Evolutionary conservation across 2,113 vertebrate genomes (phyloP), one percentile per base, ranked within the genome.

Genomic region (Turnix velox): DNA sequence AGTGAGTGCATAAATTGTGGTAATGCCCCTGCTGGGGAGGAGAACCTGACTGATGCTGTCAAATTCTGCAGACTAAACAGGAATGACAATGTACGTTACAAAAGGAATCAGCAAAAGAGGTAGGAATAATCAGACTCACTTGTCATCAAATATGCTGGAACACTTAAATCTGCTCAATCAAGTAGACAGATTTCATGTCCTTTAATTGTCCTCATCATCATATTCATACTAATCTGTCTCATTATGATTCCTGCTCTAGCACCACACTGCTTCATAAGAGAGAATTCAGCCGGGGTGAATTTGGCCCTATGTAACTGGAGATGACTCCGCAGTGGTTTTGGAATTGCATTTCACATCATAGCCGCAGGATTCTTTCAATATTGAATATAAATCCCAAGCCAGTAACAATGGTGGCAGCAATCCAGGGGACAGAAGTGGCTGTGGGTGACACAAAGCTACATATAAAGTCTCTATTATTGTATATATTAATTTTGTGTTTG

Each of bases 341-440:
- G 67, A 86, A 86, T 69, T 93, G 27, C 54, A 62, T 86, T 94
- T 92, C 80, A 90, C 77, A 80, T 93, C 7, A 5, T 58, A 94
- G 65, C 68, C 2, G 1, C 59, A 55, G 1, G 8, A 92, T 87
- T 93, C 85, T 71, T 90, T 90, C 88, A 84, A 58, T 84, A 88
- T 13, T 92, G 68, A 84, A 76, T 62, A 71, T 49, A 88, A 95
- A 74, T 62, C 63, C 62, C 22, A 74, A 80, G 74, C 42, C 59
- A 83, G 65, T 16, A 71, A 88, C 86, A 92, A 94, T 93, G 49
- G 46, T 95, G 86, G 76, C 88, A 80, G 30, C 27, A 83, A 57
- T 88, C 86, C 83, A 93, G 63, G 33, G 82, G 54, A 69, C 45
- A 43, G 10, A 90, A 93, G 23, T 65, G 12, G 25, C 88, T 79